phyloP scores from a whole-genome alignment of 2,888 invertebrate genomes.

The Folsomia manolachei region DNA sequence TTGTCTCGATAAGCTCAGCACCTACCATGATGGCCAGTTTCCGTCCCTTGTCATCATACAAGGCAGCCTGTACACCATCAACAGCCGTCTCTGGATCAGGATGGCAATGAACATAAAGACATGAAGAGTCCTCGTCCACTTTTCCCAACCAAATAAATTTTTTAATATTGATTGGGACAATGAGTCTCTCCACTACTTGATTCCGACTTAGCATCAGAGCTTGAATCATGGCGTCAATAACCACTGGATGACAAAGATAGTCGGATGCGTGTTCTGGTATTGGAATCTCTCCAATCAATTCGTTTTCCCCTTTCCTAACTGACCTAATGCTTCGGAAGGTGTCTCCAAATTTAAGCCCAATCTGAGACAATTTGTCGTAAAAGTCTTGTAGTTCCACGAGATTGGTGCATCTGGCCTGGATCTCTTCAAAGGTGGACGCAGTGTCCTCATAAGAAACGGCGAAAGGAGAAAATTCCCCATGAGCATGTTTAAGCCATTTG shows the following conservation, averaged over 20 bases:
- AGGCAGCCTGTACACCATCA: neutral
- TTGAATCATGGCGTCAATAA: slow-evolving; percentile 21
- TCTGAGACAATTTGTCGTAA: slow-evolving; percentile 11
- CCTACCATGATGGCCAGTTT: slow-evolving; percentile 9
- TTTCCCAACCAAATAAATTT: slow-evolving; percentile 35
- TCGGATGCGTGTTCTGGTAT: slow-evolving; percentile 19
- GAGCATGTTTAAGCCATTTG: slow-evolving; percentile 20
- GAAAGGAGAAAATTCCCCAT: slow-evolving; percentile 17
- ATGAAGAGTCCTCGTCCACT: neutral
- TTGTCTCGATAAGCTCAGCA: slow-evolving; percentile 24
- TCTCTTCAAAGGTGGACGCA: neutral
- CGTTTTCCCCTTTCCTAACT: slow-evolving; percentile 15
- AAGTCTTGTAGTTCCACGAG: slow-evolving; percentile 9
- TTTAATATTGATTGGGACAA: slow-evolving; percentile 26
- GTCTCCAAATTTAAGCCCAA: slow-evolving; percentile 25
- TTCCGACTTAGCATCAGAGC: slow-evolving; percentile 20
- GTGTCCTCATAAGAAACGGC: neutral
- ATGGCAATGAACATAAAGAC: neutral
- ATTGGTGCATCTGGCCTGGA: slow-evolving; percentile 3
- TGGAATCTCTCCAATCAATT: slow-evolving; percentile 25
- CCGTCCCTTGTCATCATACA: slow-evolving; percentile 7
- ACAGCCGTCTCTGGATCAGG: neutral
- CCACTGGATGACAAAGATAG: slow-evolving; percentile 16
- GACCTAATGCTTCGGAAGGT: slow-evolving; percentile 23
- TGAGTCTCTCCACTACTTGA: slow-evolving; percentile 11